Conservation (phyloP, 2,797 vertebrate species). For the Sebastes oblongus region DNA sequence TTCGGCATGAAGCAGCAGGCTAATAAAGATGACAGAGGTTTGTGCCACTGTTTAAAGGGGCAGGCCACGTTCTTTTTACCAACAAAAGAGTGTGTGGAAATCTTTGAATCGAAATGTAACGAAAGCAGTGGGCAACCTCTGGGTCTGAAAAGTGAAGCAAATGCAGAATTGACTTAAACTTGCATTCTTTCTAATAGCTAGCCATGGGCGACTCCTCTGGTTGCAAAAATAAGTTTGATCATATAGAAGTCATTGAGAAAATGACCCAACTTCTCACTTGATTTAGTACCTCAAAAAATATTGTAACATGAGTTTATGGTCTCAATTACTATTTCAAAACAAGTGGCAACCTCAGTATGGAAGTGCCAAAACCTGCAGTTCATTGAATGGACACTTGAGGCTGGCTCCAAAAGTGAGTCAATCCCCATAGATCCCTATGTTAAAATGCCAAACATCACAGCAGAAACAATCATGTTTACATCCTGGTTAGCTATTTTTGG, state of each 20-base stretch:
- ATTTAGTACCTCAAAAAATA: no score
- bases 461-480: no score
- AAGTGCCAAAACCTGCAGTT: not conserved
- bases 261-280: no score
- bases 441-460: not conserved
- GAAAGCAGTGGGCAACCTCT: not conserved
- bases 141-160: no score
- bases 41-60: slow-evolving; percentile 40
- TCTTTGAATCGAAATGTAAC: not conserved
- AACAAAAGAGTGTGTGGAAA: not conserved
- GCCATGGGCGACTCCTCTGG: no score
- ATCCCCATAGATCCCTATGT: not conserved
- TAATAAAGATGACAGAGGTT: slow-evolving; percentile 68
- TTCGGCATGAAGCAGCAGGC: slow-evolving; percentile 50
- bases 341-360: not conserved
- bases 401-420: not conserved
- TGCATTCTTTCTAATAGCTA: no score
- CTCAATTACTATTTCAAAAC: not conserved
- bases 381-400: not conserved
- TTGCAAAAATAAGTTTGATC: no score
- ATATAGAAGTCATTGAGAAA: no score
- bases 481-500: not conserved
- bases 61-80: not conserved
- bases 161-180: no score
- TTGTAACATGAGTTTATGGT: no score